phyloP scores from a whole-genome alignment of 2,888 invertebrate species.

The Pachycephus smyrnensis region DNA sequence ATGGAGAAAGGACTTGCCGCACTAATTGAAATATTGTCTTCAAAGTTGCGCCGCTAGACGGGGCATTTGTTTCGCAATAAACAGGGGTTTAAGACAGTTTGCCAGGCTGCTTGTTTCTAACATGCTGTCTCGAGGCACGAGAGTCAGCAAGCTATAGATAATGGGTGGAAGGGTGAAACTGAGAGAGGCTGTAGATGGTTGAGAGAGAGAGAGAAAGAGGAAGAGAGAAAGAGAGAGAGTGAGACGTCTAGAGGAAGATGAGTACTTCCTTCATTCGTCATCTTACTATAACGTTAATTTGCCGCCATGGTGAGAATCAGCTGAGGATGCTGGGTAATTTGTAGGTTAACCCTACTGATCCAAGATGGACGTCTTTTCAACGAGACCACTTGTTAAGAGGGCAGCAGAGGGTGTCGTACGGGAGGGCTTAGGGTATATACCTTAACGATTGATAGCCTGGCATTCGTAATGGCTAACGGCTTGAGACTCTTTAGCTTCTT shows the following conservation, averaged over 20 bases:
- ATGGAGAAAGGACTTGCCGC: constrained; percentile 4
- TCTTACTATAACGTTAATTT: constrained; percentile 24
- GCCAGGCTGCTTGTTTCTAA: constrained; percentile 18
- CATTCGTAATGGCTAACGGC: neutral
- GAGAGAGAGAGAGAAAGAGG: constrained; percentile 26
- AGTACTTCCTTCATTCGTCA: constrained; percentile 21
- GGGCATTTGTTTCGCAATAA: constrained; percentile 22
- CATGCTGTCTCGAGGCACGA: constrained; percentile 13
- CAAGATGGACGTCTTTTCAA: neutral
- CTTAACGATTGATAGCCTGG: neutral
- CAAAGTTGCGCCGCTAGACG: constrained; percentile 8
- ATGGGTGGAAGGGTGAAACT: neutral
- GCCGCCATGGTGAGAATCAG: constrained; percentile 7
- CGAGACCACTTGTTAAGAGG: neutral
- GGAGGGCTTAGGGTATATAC: neutral
- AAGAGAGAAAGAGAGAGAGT: constrained; percentile 27
- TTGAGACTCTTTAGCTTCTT: neutral
- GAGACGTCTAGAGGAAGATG: constrained; percentile 21
- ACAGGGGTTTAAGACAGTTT: constrained; percentile 24
- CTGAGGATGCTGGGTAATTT: neutral
- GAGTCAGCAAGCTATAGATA: neutral
- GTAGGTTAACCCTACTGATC: neutral
- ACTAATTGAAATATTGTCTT: constrained; percentile 20
- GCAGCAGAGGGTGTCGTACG: neutral
- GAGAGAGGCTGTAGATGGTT: constrained; percentile 7